These are phyloP conservation scores for Carcharodon carcharias DNA, from an alignment of 2,797 vertebrate genomes.

Conservation along the genomic window DNA sequence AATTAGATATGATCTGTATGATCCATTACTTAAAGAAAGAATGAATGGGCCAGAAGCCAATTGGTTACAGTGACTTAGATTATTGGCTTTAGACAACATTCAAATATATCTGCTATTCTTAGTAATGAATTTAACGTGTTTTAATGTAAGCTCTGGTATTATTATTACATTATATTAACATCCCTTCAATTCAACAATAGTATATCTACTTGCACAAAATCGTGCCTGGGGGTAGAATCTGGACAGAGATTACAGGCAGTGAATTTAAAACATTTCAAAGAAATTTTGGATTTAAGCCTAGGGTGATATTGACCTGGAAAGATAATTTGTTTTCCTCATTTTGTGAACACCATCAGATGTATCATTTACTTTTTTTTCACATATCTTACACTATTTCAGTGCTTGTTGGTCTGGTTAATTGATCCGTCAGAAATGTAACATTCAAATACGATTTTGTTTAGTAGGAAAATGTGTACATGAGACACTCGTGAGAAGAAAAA, in stretches of 20 bases:
- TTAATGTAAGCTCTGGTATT: not conserved
- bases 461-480: not conserved
- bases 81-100: not conserved
- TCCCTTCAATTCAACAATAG: not conserved
- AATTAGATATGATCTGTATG: conserved; percentile 20
- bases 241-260: not conserved
- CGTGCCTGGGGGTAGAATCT: not conserved
- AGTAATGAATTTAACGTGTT: not conserved
- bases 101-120: not conserved
- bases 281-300: not conserved
- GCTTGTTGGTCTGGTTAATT: not conserved
- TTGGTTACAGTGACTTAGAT: not conserved
- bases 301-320: not conserved
- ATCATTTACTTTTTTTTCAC: not conserved
- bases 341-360: not conserved
- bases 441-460: not conserved
- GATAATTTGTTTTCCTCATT: not conserved
- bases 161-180: not conserved
- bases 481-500: not conserved
- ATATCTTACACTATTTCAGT: not conserved
- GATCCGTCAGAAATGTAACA: not conserved
- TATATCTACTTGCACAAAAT: not conserved
- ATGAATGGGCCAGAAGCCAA: not conserved
- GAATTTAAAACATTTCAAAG: not conserved
- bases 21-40: not conserved